Base-by-base conservation (phyloP, 2,888 invertebrate genomes). In the Amblyteles armatorius region DNA sequence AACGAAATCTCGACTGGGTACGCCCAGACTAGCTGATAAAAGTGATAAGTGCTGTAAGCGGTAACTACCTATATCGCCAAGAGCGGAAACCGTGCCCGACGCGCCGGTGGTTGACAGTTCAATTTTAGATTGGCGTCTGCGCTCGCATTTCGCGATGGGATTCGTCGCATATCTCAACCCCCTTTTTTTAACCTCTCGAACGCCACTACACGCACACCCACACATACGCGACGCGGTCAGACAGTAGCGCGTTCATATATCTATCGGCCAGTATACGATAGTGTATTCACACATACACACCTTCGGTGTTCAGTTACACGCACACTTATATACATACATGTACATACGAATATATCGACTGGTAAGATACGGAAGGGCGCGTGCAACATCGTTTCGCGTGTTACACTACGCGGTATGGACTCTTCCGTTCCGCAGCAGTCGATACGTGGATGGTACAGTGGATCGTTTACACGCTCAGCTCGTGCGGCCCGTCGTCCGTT, bases 81-180 rank as follows among this genome's bases (percentile, higher is more conserved):
- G 78, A 84, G 71, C 79, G 79, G 84, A 82, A 82, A 82, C 84
- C 79, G 82, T 69, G 78, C 83, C 50, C 71, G 80, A 72, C 71
- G 80, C 63, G 68, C 72, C 52, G 71, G 74, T 82, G 82, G 84
- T 79, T 82, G 84, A 82, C 84, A 82, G 84, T 85, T 82, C 82
- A 82, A 82, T 82, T 85, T 85, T 85, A 82, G 84, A 85, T 85
- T 85, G 78, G 82, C 79, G 82, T 67, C 79, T 72, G 80, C 52
- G 60, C 72, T 78, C 52, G 71, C 36, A 52, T 81, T 65, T 78
- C 76, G 76, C 55, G 36, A 36, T 33, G 65, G 50, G 65, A 79
- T 79, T 52, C 79, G 50, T 68, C 80, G 68, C 57, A n/a, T 79
- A 63, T 69, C 69, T 76, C 22, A 13, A 40, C 40, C 48, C 69